Conservation (phyloP, 92 coral and sea anemone species). For the Plumapathes pennacea region DNA sequence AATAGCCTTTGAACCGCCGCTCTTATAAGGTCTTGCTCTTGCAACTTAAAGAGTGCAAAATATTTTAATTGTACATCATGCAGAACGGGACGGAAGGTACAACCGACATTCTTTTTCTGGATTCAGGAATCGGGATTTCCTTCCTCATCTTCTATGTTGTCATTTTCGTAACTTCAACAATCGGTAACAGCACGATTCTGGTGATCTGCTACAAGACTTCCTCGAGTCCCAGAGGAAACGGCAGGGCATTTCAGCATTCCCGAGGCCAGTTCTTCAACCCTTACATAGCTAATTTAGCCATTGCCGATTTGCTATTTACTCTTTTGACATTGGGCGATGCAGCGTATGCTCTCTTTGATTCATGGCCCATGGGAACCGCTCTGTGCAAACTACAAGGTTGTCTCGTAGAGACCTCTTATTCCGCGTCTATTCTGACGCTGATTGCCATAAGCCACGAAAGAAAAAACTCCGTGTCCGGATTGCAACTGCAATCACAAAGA, state of each 20-base stretch:
- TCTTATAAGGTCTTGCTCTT: too few species aligned
- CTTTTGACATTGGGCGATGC: conserved; percentile 61
- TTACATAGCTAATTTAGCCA: conserved; percentile 65
- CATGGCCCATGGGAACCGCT: conserved; percentile 51
- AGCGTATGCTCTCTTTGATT: conserved; percentile 16
- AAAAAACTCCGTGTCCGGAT: conserved; percentile 36
- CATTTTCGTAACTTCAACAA: conserved; percentile 38
- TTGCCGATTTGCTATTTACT: conserved; percentile 75
- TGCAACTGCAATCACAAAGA: conserved; percentile 44
- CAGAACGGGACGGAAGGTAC: background rate
- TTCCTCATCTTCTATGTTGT: conserved; percentile 53
- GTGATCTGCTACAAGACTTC: conserved; percentile 55
- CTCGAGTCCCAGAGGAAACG: conserved; percentile 17
- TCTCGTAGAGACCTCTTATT: conserved; percentile 71
- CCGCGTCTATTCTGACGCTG: conserved; percentile 72
- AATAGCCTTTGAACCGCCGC: too few species aligned
- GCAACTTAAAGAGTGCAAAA: too few species aligned
- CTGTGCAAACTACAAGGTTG: conserved; percentile 71
- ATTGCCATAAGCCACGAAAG: conserved; percentile 76
- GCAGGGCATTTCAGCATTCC: conserved; percentile 37
- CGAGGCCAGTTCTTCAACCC: conserved; percentile 54
- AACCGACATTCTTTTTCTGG: conserved; percentile 11
- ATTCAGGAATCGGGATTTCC: conserved; percentile 56
- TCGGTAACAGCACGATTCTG: conserved; percentile 59
- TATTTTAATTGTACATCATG: too few species aligned